Evolutionary conservation across 2,113 vertebrate species (phyloP).

Genomic region (Eidolon helvum): DNA sequence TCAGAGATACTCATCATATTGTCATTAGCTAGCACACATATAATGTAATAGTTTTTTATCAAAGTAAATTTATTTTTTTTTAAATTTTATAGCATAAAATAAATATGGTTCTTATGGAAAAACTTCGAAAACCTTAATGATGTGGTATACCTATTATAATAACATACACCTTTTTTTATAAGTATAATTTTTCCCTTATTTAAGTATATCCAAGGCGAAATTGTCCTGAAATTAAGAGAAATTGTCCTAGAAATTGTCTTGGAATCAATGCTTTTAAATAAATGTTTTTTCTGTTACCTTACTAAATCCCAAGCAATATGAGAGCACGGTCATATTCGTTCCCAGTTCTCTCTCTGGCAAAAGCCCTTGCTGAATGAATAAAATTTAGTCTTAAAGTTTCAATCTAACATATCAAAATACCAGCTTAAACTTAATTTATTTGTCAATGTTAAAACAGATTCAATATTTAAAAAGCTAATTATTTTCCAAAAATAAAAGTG

Average conservation of each 20-base stretch:
- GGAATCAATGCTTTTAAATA: background rate
- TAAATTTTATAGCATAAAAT: background rate
- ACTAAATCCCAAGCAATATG: background rate
- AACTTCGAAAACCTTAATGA: background rate
- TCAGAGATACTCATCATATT: background rate
- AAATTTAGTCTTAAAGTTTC: background rate
- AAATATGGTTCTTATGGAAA: background rate
- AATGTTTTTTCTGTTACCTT: background rate
- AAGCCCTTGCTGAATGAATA: background rate
- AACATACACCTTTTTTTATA: background rate
- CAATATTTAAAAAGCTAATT: background rate
- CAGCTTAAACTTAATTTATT: background rate
- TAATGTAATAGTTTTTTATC: background rate
- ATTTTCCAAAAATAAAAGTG: background rate
- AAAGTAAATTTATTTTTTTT: background rate
- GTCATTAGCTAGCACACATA: background rate
- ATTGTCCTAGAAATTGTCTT: background rate
- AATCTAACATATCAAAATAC: background rate
- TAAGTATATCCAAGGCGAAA: background rate
- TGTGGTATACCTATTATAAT: background rate
- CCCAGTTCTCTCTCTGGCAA: background rate
- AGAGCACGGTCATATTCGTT: background rate
- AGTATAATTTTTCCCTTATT: background rate
- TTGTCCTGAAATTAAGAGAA: background rate
- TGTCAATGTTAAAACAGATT: background rate